Base-by-base conservation (phyloP, 2,888 invertebrate genomes). In the Frankliniella fusca region DNA sequence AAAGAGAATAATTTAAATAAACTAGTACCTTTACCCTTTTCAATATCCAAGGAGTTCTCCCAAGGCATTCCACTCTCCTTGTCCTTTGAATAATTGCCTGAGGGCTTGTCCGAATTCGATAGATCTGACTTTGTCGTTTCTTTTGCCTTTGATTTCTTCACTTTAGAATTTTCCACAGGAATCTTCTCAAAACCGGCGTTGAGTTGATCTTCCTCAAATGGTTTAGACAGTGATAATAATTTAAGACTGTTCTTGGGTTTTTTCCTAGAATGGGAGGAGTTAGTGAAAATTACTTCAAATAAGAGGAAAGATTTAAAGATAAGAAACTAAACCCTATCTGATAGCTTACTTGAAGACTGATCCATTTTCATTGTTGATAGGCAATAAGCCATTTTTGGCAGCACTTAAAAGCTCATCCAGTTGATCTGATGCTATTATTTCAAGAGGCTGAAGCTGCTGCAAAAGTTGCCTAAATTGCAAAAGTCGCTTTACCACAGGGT, bases 401-500 rank as follows among this genome's bases (percentile, higher is more conserved):
- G 91, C 90, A 84, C 89, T 88, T 81, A 94, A 86, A 84, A 95
- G 89, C 83, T 91, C 90, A 85, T 92, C 91, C 84, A 95, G 90
- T 88, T 94, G 93, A 38, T 92, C 92, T 85, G 92, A 90, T 54
- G 94, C 90, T 5, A 93, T 89, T 86, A 93, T 90, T 83, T 93
- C 95, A 82, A 92, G 90, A 15, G 92, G 91, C 84, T 93, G 92
- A 84, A 96, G 88, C 89, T 95, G 93, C 84, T 92, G 91, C 80
- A 96, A 88, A 85, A 96, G 90, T 87, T 95, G 92, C 84, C 93
- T 91, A 86, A 94, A 94, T 86, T 96, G 95, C 83, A 94, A 93
- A 81, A 98, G 89, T 84, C 95, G 91, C 87, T 95, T 94, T 80
- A 95, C 92, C 20, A 98, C 93, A n/a, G 98, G 98, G 90, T 99